Percentiles rank a stretch among this genome's conserved stretches.
Evolutionary conservation across 1,140 invertebrate genomes (phyloP).

Genomic region (Aphelenchoides besseyi): DNA sequence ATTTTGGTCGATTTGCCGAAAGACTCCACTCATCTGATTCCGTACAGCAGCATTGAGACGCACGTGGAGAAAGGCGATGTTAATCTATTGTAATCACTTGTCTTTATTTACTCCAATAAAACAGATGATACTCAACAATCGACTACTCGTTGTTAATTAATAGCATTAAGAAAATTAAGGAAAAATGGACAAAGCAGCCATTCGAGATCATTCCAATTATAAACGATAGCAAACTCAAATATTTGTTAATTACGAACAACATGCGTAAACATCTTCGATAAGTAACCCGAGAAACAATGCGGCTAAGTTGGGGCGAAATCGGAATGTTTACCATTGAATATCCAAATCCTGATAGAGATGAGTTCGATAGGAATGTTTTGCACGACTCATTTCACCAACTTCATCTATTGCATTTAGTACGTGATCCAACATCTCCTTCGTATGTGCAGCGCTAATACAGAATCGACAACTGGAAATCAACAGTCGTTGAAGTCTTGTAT

Average conservation of each 20-base stretch:
- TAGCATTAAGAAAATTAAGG: background rate
- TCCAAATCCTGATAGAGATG: slow-evolving; percentile 54
- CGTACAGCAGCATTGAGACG: slow-evolving; percentile 38
- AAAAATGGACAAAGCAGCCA: background rate
- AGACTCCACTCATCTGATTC: slow-evolving; percentile 34
- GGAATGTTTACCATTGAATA: slow-evolving; percentile 50
- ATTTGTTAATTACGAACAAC: too few relatives aligned
- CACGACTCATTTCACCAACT: slow-evolving; percentile 51
- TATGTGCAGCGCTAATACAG: slow-evolving; percentile 90
- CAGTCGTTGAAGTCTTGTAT: slow-evolving; percentile 1
- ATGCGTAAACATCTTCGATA: too few relatives aligned
- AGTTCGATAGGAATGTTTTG: slow-evolving; percentile 54
- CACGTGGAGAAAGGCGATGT: slow-evolving; percentile 30
- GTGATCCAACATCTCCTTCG: slow-evolving; percentile 88
- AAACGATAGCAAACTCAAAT: too few relatives aligned
- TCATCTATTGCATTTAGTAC: slow-evolving; percentile 63
- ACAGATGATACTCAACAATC: background rate
- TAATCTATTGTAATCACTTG: slow-evolving; percentile 26
- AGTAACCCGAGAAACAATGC: background rate
- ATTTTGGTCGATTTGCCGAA: slow-evolving; percentile 24
- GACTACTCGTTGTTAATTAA: too few relatives aligned
- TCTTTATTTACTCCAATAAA: background rate
- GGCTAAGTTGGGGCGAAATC: background rate
- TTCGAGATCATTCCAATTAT: too few relatives aligned
- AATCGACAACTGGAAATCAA: slow-evolving; percentile 76